A percentile compares a stretch with the other conserved stretches of the same genome.
phyloP scores from a whole-genome alignment of 2,797 vertebrate genomes.

The Falco concolor region DNA sequence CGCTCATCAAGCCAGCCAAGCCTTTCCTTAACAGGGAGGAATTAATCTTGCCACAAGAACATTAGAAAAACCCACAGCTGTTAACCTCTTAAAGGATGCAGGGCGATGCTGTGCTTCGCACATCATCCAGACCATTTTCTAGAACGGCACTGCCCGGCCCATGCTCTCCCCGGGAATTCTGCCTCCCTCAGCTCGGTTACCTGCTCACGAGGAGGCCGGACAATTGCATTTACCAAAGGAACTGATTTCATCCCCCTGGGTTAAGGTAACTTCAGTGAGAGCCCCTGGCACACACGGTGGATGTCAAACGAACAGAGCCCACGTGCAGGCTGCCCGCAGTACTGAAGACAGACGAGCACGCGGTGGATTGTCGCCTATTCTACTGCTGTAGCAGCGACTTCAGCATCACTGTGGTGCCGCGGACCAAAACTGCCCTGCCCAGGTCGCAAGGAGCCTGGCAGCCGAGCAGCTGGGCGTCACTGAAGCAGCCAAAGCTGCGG shows the following conservation, averaged over 20 bases:
- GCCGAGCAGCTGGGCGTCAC: background rate
- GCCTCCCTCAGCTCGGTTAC: background rate
- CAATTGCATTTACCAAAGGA: background rate
- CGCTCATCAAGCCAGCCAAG: background rate
- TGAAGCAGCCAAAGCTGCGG: background rate
- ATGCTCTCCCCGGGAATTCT: background rate
- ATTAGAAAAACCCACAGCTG: accelerated
- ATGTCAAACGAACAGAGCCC: too few relatives aligned
- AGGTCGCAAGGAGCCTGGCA: background rate
- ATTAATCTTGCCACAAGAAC: background rate
- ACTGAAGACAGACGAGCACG: background rate
- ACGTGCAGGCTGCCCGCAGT: accelerated
- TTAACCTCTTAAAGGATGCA: background rate
- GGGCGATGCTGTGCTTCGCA: accelerated
- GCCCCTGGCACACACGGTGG: too few relatives aligned
- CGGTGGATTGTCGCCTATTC: background rate
- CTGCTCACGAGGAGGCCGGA: background rate
- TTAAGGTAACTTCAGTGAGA: too few relatives aligned
- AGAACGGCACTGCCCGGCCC: too few relatives aligned
- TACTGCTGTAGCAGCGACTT: background rate
- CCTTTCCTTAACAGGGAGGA: too few relatives aligned
- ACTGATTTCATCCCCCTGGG: background rate
- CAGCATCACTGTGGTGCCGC: background rate
- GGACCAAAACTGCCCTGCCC: background rate
- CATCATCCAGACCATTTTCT: accelerated